phyloP scores from a whole-genome alignment of 2,797 vertebrate species.

The Acanthopagrus latus region DNA sequence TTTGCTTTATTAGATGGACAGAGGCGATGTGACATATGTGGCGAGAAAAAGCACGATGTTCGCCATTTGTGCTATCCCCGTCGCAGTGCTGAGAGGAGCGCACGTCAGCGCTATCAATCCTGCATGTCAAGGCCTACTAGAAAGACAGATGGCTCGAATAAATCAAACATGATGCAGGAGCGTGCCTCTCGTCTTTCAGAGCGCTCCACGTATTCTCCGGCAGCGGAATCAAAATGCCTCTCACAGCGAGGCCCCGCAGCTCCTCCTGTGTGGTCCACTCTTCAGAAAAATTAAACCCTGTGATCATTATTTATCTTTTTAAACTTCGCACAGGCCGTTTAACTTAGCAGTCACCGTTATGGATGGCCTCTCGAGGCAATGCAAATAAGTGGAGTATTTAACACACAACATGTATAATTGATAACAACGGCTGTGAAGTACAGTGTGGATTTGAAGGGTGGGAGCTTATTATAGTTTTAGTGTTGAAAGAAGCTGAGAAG shows the following conservation, averaged over 20 bases:
- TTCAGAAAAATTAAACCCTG: conserved; percentile 41
- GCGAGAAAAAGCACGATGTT: conserved; percentile 1
- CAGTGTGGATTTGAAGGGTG: conserved; percentile 36
- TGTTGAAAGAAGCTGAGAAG: conserved; percentile 29
- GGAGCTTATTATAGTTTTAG: conserved; percentile 55
- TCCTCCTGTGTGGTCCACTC: conserved; percentile 31
- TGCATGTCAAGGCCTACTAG: conserved; percentile 7
- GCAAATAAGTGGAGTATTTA: conserved; percentile 75
- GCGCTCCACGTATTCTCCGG: conserved; percentile 17
- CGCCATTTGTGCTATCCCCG: conserved; percentile 19
- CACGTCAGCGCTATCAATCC: conserved; percentile 24
- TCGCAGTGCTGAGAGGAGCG: neutral
- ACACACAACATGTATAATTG: conserved; percentile 80
- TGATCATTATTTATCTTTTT: conserved; percentile 62
- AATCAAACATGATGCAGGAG: conserved; percentile 47
- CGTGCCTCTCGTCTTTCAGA: conserved; percentile 33
- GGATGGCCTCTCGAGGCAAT: conserved; percentile 61
- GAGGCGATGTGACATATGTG: neutral
- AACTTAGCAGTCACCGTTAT: conserved; percentile 57
- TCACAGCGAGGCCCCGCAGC: conserved; percentile 16
- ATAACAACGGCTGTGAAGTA: conserved; percentile 62
- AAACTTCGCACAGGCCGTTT: conserved; percentile 51
- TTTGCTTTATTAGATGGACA: conserved; percentile 2
- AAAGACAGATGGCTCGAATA: conserved; percentile 46
- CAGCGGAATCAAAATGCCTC: conserved; percentile 27